Percentiles rank a stretch among this genome's conserved stretches.
phyloP scores from a whole-genome alignment of 2,888 invertebrate species.

The Cataglyphis cursor region DNA sequence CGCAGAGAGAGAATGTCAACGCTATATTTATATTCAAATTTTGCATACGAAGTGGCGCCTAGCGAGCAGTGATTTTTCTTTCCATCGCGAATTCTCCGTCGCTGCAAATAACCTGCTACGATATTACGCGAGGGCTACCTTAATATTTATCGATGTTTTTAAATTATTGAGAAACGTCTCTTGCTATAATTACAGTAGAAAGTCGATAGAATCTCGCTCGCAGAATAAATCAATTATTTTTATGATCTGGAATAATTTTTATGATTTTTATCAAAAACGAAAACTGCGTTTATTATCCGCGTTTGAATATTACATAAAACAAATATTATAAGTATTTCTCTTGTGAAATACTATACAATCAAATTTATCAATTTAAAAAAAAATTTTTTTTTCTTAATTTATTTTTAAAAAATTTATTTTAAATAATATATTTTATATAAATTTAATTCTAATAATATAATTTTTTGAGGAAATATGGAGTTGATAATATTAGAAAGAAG shows the following conservation, averaged over 20 bases:
- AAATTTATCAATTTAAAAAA: not conserved
- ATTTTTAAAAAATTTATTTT: not conserved
- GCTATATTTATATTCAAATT: constrained; percentile 42
- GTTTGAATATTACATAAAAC: not conserved
- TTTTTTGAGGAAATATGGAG: not conserved
- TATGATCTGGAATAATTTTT: not conserved
- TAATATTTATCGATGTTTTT: constrained; percentile 26
- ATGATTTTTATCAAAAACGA: not conserved
- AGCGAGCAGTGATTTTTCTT: constrained; percentile 18
- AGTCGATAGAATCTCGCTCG: not conserved
- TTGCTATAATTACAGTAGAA: not conserved
- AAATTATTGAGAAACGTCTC: constrained; percentile 36
- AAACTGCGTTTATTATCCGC: not conserved
- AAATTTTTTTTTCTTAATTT: not conserved
- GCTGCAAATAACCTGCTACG: not conserved
- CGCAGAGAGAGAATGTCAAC: constrained; percentile 4
- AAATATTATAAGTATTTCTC: not conserved
- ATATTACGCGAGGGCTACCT: not conserved
- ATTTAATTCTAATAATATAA: not conserved
- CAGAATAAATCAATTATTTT: not conserved
- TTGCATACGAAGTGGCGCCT: constrained; percentile 41
- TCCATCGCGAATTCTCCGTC: not conserved
- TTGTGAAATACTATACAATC: not conserved
- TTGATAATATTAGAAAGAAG: not conserved
- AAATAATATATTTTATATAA: not conserved